Base-by-base conservation (phyloP, 2,888 invertebrate species). In the Keiferia lycopersicella region DNA sequence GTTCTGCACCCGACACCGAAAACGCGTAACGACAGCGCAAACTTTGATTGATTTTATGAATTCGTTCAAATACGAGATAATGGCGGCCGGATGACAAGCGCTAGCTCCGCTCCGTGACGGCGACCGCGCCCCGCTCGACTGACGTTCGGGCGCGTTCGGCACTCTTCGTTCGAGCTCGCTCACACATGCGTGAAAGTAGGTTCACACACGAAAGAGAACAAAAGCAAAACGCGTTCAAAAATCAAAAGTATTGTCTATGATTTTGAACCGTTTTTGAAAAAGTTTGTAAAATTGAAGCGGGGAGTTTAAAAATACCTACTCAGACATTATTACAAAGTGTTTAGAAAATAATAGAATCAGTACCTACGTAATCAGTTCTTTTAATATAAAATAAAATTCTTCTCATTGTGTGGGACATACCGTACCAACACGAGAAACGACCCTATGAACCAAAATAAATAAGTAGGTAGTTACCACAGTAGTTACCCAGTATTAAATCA, bases 71-170 rank as follows among this genome's bases (percentile, higher is more conserved):
- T 93, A 92, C 90, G 87, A 93, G 92, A 91, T 92, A 92, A 93
- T 93, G 93, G 93, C 93, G 92, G 90, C 91, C 89, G 87, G 86
- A 88, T 93, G 93, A 93, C 92, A 91, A 87, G 86, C 90, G 86
- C 90, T 91, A 91, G 89, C 92, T 89, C 86, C 85, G 79, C 86
- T 92, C 90, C 90, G 91, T 92, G 92, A 92, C 92, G 88, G 91
- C 92, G 92, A 92, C 93, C 93, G 92, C 92, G 91, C 92, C 91
- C 91, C 92, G 91, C 91, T 91, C 90, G 89, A 91, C 92, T 91
- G 92, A 90, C 87, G 88, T 86, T 90, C 91, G 91, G 89, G 74
- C 77, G 77, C 83, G 82, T 84, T 90, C 91, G 90, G 89, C 76
- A 77, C 78, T 79, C 78, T 87, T 88, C 90, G 89, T 83, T 84